Evolutionary conservation across 2,888 invertebrate species (phyloP).

Genomic region (Cheilosia vernalis): DNA sequence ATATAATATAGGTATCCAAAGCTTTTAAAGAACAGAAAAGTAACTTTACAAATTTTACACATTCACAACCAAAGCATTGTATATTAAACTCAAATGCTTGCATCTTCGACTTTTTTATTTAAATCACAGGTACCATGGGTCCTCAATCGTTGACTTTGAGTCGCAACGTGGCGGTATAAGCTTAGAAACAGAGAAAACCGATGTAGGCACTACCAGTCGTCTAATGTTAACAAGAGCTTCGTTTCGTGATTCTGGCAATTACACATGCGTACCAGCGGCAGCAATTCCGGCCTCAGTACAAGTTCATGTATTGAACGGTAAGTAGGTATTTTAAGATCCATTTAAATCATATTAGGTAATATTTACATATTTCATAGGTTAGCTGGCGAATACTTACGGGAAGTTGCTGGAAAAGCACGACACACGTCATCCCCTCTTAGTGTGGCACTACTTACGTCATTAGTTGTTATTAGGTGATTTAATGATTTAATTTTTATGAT

Average conservation of each 20-base stretch:
- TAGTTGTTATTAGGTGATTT: too few relatives aligned
- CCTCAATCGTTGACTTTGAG: slow-evolving; percentile 91
- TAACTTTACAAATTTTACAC: too few relatives aligned
- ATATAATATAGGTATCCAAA: too few relatives aligned
- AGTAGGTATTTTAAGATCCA: slow-evolving; percentile 78
- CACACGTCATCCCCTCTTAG: too few relatives aligned
- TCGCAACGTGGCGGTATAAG: slow-evolving; percentile 94
- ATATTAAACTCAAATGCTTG: background rate
- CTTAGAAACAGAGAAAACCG: slow-evolving; percentile 94
- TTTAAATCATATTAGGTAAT: too few relatives aligned
- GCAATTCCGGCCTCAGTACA: slow-evolving; percentile 92
- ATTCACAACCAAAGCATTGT: too few relatives aligned
- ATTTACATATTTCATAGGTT: too few relatives aligned
- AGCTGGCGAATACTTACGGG: too few relatives aligned
- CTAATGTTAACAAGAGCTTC: slow-evolving; percentile 94
- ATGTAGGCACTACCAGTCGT: slow-evolving; percentile 92
- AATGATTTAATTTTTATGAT: too few relatives aligned
- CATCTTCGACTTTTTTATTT: background rate
- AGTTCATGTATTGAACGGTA: slow-evolving; percentile 94
- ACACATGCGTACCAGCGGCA: slow-evolving; percentile 94
- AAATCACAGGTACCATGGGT: slow-evolving; percentile 90
- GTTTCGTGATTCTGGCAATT: slow-evolving; percentile 93
- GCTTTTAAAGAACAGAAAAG: too few relatives aligned
- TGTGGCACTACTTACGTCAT: too few relatives aligned
- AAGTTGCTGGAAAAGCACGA: too few relatives aligned